Conservation (phyloP, 2,797 vertebrate species). For the Cuniculus paca region DNA sequence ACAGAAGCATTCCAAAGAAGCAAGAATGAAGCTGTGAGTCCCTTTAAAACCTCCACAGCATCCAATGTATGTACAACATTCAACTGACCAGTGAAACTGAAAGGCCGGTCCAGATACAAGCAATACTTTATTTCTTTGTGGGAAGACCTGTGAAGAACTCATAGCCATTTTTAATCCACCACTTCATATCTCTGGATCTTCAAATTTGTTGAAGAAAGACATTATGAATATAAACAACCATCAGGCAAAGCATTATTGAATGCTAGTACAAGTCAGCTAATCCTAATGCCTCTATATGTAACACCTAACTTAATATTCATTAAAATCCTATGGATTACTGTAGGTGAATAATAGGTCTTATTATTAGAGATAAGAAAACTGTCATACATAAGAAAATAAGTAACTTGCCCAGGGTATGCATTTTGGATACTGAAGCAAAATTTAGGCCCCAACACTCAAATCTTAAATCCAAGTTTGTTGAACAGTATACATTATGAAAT, state of each 20-base stretch:
- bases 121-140: not conserved
- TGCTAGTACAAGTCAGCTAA: not conserved
- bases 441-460: not conserved
- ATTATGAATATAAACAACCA: not conserved
- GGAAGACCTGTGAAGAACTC: slow-evolving; percentile 10
- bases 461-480: slow-evolving; percentile 18
- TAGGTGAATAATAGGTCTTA: not conserved
- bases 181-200: not conserved
- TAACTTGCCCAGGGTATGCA: not conserved
- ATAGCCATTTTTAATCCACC: not conserved
- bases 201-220: not conserved
- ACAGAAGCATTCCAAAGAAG: not conserved
- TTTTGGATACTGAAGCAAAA: not conserved
- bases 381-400: not conserved
- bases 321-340: slow-evolving; percentile 33
- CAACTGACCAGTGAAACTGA: not conserved
- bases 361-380: slow-evolving; percentile 17
- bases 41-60: not conserved
- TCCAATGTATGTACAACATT: not conserved
- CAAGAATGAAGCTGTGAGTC: not conserved
- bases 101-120: not conserved
- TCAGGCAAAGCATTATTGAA: slow-evolving; percentile 15
- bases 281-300: not conserved
- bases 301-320: not conserved
- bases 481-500: not conserved